Base-by-base conservation (phyloP, 2,113 vertebrate genomes). In the Percina caprodes region DNA sequence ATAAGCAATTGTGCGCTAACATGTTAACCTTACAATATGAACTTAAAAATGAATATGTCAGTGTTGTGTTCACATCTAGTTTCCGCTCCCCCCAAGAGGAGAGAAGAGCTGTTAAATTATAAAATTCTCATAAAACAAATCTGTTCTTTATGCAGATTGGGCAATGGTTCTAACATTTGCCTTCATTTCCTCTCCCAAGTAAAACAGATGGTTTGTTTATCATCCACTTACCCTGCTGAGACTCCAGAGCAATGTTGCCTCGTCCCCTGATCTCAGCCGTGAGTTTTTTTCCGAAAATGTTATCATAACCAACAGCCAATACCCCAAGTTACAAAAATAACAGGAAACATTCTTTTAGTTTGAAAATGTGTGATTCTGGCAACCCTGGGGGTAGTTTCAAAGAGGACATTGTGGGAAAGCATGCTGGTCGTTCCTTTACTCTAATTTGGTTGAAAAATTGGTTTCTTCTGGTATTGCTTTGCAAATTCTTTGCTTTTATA, bases 171-270 rank as follows among this genome's bases (percentile, higher is more conserved):
- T 45, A 19, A 45, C 15, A 49, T 48, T 48, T 30, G 54, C 11
- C 24, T 59, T 60, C 12, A 35, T 61, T 60, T 71, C n/a, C 56
- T 73, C 24, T 60, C 70, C 55, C 13, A n/a, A 48, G n/a, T 60
- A 18, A 49, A 73, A 60, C 56, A 49, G 70, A 60, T 73, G 70
- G 12, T 23, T 49, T 35, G 26, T 49, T 49, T 35, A 23, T 73
- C 58, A 48, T 51, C 56, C 24, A 49, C 42, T 49, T 7, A 24
- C 10, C 35, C 69, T 71, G 54, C 19, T 58, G 23, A 71, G 69
- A 58, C 30, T 55, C 21, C 26, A 14, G 2, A 35, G 49, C 9
- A 45, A 42, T 8, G 11, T 9, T 59, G 55, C 23, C 54, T 46
- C 3, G 12, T 30, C 55, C 24, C n/a, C 5, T 42, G 14, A 45